Evolutionary conservation across 2,797 vertebrate species (phyloP).

Genomic region (Orientallactaga sibirica): DNA sequence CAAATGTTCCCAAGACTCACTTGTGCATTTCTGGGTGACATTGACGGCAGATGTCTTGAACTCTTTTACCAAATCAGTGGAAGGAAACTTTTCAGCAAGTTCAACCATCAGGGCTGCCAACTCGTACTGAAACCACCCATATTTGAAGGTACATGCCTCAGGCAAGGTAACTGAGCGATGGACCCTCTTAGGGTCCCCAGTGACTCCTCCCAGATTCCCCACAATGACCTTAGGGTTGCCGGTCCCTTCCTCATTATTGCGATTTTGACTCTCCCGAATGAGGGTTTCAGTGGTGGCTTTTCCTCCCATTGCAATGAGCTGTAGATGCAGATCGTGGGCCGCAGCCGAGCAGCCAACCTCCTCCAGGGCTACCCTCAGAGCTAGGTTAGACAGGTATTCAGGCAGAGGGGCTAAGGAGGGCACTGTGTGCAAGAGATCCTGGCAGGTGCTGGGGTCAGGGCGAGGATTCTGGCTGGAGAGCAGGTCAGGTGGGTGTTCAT

Average conservation of each 20-base stretch:
- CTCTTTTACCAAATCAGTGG: neutral
- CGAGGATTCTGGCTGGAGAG: neutral
- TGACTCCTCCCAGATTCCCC: neutral
- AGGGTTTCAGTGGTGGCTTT: neutral
- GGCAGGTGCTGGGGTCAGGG: neutral
- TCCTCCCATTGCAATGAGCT: neutral
- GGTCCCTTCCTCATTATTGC: neutral
- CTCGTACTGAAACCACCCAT: neutral
- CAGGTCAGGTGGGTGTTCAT: neutral
- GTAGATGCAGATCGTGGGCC: neutral
- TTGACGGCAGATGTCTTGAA: neutral
- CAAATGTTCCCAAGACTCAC: constrained; percentile 33
- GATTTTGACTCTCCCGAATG: neutral
- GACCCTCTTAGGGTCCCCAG: neutral
- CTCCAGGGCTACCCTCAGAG: neutral
- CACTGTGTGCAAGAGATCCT: neutral
- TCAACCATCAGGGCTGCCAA: neutral
- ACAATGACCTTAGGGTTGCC: neutral
- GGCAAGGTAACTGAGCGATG: neutral
- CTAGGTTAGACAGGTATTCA: neutral
- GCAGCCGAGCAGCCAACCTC: neutral
- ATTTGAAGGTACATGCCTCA: neutral
- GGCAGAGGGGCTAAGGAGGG: neutral
- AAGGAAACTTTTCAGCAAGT: constrained; percentile 3
- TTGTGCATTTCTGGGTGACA: neutral